These are phyloP conservation scores for Dolichallabes microphthalmus DNA, from an alignment of 2,113 vertebrate genomes.

Conservation along the genomic window DNA sequence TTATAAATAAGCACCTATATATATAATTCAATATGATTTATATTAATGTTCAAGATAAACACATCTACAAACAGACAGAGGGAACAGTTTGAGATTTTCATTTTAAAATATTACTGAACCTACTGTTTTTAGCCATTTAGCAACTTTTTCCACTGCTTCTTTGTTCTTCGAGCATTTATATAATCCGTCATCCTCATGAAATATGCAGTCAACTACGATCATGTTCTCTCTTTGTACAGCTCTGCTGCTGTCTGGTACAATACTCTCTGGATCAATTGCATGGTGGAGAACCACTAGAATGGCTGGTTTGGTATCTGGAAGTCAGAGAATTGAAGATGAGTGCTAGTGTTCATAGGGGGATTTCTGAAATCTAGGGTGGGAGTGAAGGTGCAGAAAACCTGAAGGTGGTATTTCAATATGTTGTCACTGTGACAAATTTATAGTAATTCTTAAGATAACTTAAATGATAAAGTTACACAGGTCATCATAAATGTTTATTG, in stretches of 20 bases:
- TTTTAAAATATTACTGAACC: neutral
- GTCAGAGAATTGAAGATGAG: neutral
- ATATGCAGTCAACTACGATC: conserved; percentile 55
- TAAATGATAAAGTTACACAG: neutral
- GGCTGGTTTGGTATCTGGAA: conserved; percentile 21
- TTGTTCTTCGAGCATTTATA: neutral
- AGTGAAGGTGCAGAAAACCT: neutral
- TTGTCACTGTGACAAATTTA: neutral
- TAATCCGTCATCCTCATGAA: neutral
- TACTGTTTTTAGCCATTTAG: neutral
- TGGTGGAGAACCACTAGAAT: conserved; percentile 21
- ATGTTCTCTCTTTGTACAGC: neutral
- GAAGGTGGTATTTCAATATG: neutral
- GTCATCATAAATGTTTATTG: neutral
- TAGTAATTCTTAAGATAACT: neutral
- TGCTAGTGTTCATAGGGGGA: neutral
- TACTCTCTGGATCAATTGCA: neutral
- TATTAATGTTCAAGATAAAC: neutral
- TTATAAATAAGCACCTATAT: neutral
- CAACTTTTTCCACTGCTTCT: neutral
- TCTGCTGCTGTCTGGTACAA: conserved; percentile 10
- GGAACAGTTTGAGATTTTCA: neutral
- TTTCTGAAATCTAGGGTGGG: neutral
- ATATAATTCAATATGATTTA: neutral
- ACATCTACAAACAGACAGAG: neutral